A percentile compares a stretch with the other conserved stretches of the same genome.
Evolutionary conservation across 2,888 invertebrate genomes (phyloP).

Genomic region (Altica lythri): DNA sequence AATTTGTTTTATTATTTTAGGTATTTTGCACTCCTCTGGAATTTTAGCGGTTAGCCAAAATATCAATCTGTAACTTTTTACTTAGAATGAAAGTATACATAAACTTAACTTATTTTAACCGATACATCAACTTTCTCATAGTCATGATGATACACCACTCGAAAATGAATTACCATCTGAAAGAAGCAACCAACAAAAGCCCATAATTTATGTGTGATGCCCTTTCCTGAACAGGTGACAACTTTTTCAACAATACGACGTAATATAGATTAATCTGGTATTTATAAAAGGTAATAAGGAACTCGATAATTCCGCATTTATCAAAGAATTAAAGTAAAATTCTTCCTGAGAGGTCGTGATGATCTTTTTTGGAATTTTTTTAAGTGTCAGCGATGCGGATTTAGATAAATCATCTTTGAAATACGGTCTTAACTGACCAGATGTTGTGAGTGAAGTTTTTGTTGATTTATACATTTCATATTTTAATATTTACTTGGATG

Average conservation of each 20-base stretch:
- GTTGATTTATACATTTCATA: constrained; percentile 52
- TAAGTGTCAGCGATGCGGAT: neutral
- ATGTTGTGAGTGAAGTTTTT: constrained; percentile 31
- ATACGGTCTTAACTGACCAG: neutral
- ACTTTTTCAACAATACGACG: constrained; percentile 37
- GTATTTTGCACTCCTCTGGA: too few species aligned
- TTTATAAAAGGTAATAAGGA: constrained; percentile 23
- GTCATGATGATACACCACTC: constrained; percentile 24
- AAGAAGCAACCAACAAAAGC: constrained; percentile 33
- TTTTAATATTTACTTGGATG: too few species aligned
- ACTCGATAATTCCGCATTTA: constrained; percentile 26
- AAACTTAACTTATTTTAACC: too few species aligned
- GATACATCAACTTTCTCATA: constrained; percentile 22
- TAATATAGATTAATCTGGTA: constrained; percentile 40
- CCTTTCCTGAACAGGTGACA: constrained; percentile 42
- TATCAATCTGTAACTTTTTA: too few species aligned
- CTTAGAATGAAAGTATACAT: too few species aligned
- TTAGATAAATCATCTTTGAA: constrained; percentile 12
- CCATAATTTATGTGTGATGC: constrained; percentile 39
- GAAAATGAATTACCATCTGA: constrained; percentile 31
- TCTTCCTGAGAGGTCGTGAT: constrained; percentile 1
- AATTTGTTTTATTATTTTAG: too few species aligned
- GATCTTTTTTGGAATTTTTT: constrained; percentile 4
- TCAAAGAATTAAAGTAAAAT: constrained; percentile 21
- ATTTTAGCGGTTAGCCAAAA: too few species aligned